Evolutionary conservation across 2,888 invertebrate species (phyloP).

Genomic region (Trissonchulus sp.): DNA sequence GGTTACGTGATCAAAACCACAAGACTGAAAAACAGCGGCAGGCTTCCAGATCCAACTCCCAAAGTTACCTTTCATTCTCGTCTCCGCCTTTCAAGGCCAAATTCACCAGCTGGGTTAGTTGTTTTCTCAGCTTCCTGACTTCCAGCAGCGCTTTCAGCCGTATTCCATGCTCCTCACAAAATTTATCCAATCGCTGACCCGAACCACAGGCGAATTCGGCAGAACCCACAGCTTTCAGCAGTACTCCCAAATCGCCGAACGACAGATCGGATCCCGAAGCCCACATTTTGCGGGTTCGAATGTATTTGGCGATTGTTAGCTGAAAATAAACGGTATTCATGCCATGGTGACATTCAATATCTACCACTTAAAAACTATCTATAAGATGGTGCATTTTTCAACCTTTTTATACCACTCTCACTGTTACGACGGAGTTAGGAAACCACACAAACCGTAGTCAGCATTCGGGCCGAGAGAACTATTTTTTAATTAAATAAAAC

Average conservation of each 20-base stretch:
- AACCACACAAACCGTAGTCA: no score
- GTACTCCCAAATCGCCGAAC: slow-evolving; percentile 80
- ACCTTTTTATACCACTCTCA: no score
- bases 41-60: background rate
- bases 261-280: slow-evolving; percentile 52
- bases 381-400: no score
- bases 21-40: background rate
- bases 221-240: slow-evolving; percentile 78
- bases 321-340: no score
- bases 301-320: slow-evolving; percentile 3
- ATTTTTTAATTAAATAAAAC: no score
- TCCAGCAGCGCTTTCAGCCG: slow-evolving; percentile 82
- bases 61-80: slow-evolving; percentile 58
- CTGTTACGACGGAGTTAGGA: no score
- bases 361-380: no score
- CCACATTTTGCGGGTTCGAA: slow-evolving; percentile 29
- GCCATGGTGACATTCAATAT: no score
- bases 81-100: slow-evolving; percentile 47
- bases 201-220: slow-evolving; percentile 60
- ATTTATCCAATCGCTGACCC: slow-evolving; percentile 52
- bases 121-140: slow-evolving; percentile 73
- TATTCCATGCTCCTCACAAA: slow-evolving; percentile 73
- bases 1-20: background rate
- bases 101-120: slow-evolving; percentile 70
- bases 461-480: no score